A percentile compares a stretch with the other conserved stretches of the same genome.
These are phyloP conservation scores for Ellobius talpinus DNA, from an alignment of 2,113 vertebrate genomes.

Conservation along the genomic window DNA sequence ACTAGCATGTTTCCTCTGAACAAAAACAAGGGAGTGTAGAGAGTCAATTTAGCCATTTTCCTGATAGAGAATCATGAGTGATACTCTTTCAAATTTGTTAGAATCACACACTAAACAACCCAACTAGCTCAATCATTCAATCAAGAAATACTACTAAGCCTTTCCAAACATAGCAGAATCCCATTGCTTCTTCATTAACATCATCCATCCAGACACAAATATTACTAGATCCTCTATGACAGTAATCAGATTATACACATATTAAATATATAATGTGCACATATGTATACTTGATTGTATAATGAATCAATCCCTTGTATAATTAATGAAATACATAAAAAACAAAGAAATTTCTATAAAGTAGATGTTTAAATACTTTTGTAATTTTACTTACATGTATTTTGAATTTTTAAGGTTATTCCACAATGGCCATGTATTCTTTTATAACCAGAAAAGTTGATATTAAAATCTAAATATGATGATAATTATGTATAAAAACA, in stretches of 20 bases:
- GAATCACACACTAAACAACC: constrained; percentile 29
- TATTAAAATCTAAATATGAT: neutral
- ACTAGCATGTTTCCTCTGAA: neutral
- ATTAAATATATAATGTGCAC: neutral
- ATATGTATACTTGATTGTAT: neutral
- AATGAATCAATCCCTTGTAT: neutral
- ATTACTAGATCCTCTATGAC: neutral
- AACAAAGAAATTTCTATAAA: neutral
- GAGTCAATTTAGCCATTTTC: constrained; percentile 10
- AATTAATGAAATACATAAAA: neutral
- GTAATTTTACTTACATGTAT: neutral
- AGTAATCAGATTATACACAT: neutral
- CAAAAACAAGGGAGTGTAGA: neutral
- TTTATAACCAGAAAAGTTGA: constrained; percentile 20
- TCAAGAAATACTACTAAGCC: neutral
- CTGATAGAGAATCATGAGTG: neutral
- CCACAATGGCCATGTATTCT: neutral
- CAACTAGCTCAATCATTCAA: constrained; percentile 26
- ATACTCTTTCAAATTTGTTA: neutral
- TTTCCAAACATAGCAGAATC: neutral
- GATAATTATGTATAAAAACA: neutral
- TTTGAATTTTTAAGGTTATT: constrained; percentile 31
- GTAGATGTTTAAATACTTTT: neutral
- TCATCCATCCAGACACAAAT: constrained; percentile 12
- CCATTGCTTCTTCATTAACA: neutral